Base-by-base conservation (phyloP, 2,113 vertebrate genomes). In the Oophaga pumilio region DNA sequence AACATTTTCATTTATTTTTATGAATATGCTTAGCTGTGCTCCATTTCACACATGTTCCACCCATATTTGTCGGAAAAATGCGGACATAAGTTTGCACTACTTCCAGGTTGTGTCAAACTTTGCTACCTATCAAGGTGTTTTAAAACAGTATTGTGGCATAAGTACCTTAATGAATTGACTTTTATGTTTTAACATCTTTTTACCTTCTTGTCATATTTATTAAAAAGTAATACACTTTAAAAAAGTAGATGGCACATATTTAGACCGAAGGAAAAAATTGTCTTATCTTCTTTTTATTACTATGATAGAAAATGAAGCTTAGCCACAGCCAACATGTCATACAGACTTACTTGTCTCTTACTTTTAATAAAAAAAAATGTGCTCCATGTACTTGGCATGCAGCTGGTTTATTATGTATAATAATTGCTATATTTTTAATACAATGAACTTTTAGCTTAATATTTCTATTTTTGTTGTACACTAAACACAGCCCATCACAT, bases 361-460 rank as follows among this genome's bases (percentile, higher is more conserved):
- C 33, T 13, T 43, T 77, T 77, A 22, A 53, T 53, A 8, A 15
- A 59, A 80, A 80, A 18, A 80, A 20, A 43, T 53, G 17, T 60
- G 20, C 24, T 57, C 14, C 4, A 28, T 79, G 7, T 59, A 10
- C 22, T 0, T 79, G 15, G 24, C 24, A 79, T 59, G 53, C 53
- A 26, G 2, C 24, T 26, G 76, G 6, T 28, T 57, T 59, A 80
- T 60, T 18, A 18, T 33, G 2, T 20, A 12, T 1, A 59, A 15
- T 26, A 57, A 60, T 50, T 20, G 26, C 8, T 33, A 3, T 60
- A 59, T 80, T 26, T 83, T 69, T 66, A 83, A 10, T 83, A 43
- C 15, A 83, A 83, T 66, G 28, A 52, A 24, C 43, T 62, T 82
- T 81, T 82, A 82, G 69, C 64, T 69, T 68, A n/a, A 84, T 64